Percentiles rank a stretch among this genome's conserved stretches.
Evolutionary conservation across 2,113 vertebrate genomes (phyloP).

Genomic region (Neopipo cinnamomea): DNA sequence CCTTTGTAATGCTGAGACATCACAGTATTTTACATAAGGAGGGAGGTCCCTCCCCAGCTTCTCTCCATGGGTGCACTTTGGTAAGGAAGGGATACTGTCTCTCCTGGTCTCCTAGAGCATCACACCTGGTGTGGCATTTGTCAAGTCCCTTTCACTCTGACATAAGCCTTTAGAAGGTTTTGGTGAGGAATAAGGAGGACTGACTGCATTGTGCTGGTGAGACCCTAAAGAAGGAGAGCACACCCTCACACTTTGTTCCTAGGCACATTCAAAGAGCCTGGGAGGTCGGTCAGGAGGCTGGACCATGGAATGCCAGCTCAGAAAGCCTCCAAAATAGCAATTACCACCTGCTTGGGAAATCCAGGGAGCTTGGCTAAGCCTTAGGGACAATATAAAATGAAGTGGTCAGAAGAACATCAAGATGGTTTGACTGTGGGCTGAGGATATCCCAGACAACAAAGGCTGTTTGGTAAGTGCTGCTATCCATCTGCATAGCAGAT

Average conservation of each 20-base stretch:
- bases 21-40: background rate
- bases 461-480: background rate
- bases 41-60: background rate
- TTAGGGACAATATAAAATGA: background rate
- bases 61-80: background rate
- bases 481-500: slow-evolving; percentile 43
- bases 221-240: background rate
- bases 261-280: background rate
- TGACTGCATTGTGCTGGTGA: background rate
- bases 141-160: background rate
- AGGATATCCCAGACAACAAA: slow-evolving; percentile 1
- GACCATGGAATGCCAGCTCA: background rate
- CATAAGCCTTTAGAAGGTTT: background rate
- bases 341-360: background rate
- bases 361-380: background rate
- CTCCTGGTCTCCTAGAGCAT: background rate
- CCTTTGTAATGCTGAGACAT: background rate
- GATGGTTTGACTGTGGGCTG: background rate
- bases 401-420: background rate
- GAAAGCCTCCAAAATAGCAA: background rate
- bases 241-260: rapidly evolving
- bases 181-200: background rate
- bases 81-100: background rate
- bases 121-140: background rate
- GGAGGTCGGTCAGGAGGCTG: background rate